Evolutionary conservation across 2,888 invertebrate species (phyloP).

Genomic region (Meganola albula): DNA sequence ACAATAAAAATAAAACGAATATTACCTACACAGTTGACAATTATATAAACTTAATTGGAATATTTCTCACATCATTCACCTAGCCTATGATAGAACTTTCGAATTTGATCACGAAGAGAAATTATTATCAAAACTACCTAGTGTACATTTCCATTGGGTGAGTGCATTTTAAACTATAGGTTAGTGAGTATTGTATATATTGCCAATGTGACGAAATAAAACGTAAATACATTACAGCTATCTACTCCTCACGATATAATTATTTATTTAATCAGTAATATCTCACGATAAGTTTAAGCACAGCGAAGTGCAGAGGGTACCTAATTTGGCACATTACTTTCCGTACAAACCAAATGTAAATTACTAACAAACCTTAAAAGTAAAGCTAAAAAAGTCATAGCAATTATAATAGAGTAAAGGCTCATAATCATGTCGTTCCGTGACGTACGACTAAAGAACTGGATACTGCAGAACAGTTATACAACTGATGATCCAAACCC

Average conservation of each 20-base stretch:
- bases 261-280: conserved; percentile 51
- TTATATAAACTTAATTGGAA: conserved; percentile 44
- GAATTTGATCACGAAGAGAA: conserved; percentile 75
- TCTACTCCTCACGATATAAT: conserved; percentile 65
- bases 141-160: conserved; percentile 63
- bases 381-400: conserved; percentile 22
- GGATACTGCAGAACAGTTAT: too few relatives aligned
- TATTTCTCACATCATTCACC: conserved; percentile 70
- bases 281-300: conserved; percentile 48
- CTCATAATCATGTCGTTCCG: too few relatives aligned
- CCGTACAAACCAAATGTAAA: conserved; percentile 24
- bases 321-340: conserved; percentile 69
- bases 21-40: conserved; percentile 43
- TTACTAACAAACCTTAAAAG: conserved; percentile 18
- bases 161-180: conserved; percentile 72
- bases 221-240: conserved; percentile 68
- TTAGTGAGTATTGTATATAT: conserved; percentile 62
- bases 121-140: conserved; percentile 76
- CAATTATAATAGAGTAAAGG: too few relatives aligned
- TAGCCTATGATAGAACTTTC: conserved; percentile 77
- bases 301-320: conserved; percentile 39
- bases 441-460: too few relatives aligned
- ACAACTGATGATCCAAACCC: too few relatives aligned
- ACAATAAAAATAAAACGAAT: conserved; percentile 38
- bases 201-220: conserved; percentile 62